Evolutionary conservation across 2,888 invertebrate species (phyloP), one percentile per base, ranked within the genome.

Genomic region (Octodonta nipae): DNA sequence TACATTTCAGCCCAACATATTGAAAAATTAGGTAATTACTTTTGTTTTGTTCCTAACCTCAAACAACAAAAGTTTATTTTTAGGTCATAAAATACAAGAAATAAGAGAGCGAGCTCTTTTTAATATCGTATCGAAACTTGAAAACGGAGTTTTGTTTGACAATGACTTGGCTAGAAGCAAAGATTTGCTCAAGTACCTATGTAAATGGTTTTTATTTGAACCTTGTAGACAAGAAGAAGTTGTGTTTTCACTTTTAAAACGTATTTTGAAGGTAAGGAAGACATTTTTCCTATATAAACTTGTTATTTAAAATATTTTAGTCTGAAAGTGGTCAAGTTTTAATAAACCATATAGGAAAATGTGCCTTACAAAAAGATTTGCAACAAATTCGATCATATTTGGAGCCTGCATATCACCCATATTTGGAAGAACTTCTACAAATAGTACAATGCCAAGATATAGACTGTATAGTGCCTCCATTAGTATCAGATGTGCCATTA

Each of bases 161-260:
- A 73, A 73, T 49, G 73, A 75, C 46, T 52, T 75, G 31, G 64
- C 68, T 11, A 61, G 68, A 25, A 71, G 68, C 20, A 68, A 71
- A 38, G 70, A 74, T 46, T 58, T 78, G 11, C 51, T 78, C 13
- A 60, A 65, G 30, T 68, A 70, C 38, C 56, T 78, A 14, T 58
- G 78, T 28, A 63, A 68, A 30, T 79, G 78, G 78, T 76, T 78
- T 52, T 53, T 68, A 28, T 66, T 64, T 33, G 63, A 70, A 22
- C 57, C 64, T 28, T 63, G 68, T 20, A 59, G 67, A 1, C 56
- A 71, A 34, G 70, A 75, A 48, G 61, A 63, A 36, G 66, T 70
- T 52, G 75, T 71, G 33, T 58, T 78, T 22, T 57, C 67, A 32
- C 60, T 78, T 35, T 60, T 79, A 27, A 56, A 68, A 30, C 57